phyloP scores from a whole-genome alignment of 2,888 invertebrate species.

The Lycia hirtaria region DNA sequence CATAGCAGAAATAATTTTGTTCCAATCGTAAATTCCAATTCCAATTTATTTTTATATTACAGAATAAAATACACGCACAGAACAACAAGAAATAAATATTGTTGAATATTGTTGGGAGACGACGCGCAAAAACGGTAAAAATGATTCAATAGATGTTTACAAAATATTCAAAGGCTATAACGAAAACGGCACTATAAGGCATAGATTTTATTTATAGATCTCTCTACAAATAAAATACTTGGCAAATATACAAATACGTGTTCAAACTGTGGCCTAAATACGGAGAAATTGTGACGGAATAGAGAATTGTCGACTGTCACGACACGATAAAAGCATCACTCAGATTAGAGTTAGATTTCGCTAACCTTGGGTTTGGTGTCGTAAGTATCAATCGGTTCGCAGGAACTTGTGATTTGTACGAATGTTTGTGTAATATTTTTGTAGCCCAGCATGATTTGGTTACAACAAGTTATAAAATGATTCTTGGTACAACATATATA shows the following conservation, averaged over 20 bases:
- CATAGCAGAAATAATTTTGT: too few species aligned
- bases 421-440: not conserved
- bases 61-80: too few species aligned
- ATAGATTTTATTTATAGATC: slow-evolving; percentile 9
- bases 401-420: not conserved
- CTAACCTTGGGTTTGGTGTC: not conserved
- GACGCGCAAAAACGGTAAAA: not conserved
- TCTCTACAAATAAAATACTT: slow-evolving; percentile 12
- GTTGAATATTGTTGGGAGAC: not conserved
- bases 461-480: too few species aligned
- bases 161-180: slow-evolving; percentile 6
- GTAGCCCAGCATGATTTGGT: not conserved
- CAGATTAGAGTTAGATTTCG: not conserved
- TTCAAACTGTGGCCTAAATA: slow-evolving; percentile 16
- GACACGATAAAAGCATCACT: slow-evolving; percentile 10
- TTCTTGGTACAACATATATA: not conserved
- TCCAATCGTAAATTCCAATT: too few species aligned
- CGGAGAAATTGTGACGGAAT: slow-evolving; percentile 8
- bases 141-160: slow-evolving; percentile 12
- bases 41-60: too few species aligned
- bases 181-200: slow-evolving; percentile 12
- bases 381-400: not conserved
- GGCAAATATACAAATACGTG: slow-evolving; percentile 22
- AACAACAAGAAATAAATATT: too few species aligned
- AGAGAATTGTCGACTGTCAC: slow-evolving; percentile 13